These are phyloP conservation scores for Oxygymnocypris stewartii DNA, from an alignment of 2,113 vertebrate species.

Conservation along the genomic window DNA sequence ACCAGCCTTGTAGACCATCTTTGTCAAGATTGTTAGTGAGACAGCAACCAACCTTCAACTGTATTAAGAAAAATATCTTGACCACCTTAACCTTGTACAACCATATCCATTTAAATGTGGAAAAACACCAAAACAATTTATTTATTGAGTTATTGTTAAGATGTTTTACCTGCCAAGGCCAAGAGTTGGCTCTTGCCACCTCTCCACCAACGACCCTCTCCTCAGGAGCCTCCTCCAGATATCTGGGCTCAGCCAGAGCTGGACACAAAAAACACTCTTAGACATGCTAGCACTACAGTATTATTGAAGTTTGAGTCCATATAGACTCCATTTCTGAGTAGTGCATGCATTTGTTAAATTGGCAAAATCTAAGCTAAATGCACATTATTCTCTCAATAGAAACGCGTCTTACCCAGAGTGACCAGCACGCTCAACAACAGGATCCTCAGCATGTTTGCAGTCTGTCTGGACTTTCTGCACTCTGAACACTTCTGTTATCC, in stretches of 20 bases:
- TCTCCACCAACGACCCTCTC: constrained; percentile 84
- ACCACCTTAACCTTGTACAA: neutral
- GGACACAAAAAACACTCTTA: constrained; percentile 37
- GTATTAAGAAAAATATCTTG: neutral
- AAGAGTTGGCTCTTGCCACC: constrained; percentile 73
- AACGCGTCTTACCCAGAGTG: constrained; percentile 75
- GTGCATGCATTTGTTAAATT: neutral
- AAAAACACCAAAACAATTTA: too few species aligned
- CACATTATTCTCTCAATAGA: neutral
- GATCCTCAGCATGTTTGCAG: constrained; percentile 77
- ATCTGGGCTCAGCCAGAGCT: constrained; percentile 76
- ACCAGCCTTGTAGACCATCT: neutral
- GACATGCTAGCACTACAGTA: neutral
- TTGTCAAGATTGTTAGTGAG: too few species aligned
- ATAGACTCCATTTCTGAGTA: neutral
- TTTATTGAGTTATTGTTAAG: neutral
- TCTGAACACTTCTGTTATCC: neutral
- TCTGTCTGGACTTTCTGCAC: constrained; percentile 35
- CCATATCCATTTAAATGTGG: too few species aligned
- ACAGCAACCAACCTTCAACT: neutral
- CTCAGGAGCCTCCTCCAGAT: constrained; percentile 55
- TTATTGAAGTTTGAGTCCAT: neutral
- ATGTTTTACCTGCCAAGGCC: constrained; percentile 86
- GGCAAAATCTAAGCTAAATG: neutral
- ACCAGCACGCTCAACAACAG: constrained; percentile 74